A percentile compares a stretch with the other conserved stretches of the same genome.
Evolutionary conservation across 2,797 vertebrate genomes (phyloP).

Genomic region (Okamejei kenojei): DNA sequence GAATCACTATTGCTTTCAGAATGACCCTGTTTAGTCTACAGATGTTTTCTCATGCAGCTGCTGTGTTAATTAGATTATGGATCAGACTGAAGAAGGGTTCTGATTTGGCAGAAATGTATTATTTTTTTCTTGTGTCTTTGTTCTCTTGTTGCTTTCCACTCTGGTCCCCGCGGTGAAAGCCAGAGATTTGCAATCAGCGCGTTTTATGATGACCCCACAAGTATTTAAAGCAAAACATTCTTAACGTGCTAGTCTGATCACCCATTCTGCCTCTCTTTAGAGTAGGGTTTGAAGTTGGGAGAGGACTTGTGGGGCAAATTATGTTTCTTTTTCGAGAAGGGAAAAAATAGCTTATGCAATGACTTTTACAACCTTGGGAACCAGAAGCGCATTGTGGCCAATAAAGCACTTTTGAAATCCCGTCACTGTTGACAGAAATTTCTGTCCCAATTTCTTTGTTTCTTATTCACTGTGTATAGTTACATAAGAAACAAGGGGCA

Average conservation of each 20-base stretch:
- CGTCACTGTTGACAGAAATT: not conserved
- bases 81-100: not conserved
- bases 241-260: not conserved
- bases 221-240: not conserved
- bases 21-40: conserved; percentile 30
- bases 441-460: not conserved
- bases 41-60: conserved; percentile 25
- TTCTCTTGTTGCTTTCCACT: not conserved
- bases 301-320: too few species aligned
- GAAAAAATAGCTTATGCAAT: not conserved
- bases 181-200: not conserved
- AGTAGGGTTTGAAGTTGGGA: too few species aligned
- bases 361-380: not conserved
- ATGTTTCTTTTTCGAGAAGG: not conserved
- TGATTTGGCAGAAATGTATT: not conserved
- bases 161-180: not conserved
- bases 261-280: not conserved
- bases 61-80: conserved; percentile 26
- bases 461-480: not conserved
- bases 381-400: not conserved
- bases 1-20: conserved; percentile 31
- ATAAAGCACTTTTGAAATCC: not conserved
- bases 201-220: not conserved
- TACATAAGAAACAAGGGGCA: not conserved
- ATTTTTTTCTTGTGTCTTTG: not conserved